These are phyloP conservation scores for Dusona sp. DNA, from an alignment of 2,888 invertebrate genomes.

Conservation along the genomic window DNA sequence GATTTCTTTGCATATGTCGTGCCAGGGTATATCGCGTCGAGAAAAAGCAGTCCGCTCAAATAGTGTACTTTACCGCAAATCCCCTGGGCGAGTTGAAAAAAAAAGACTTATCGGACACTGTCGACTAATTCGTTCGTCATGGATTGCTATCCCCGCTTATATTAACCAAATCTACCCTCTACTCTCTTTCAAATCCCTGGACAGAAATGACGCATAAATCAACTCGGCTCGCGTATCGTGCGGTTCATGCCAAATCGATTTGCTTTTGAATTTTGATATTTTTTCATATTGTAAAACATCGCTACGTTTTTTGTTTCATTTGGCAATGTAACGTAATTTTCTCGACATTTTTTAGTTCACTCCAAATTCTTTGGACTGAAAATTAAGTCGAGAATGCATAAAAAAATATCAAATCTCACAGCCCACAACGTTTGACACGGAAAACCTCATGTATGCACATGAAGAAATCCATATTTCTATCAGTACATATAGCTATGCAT, in stretches of 20 bases:
- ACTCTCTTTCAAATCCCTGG: constrained; percentile 49
- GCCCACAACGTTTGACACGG: not conserved
- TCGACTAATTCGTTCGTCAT: constrained; percentile 66
- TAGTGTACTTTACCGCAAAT: constrained; percentile 1
- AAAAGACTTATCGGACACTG: constrained; percentile 54
- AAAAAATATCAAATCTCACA: no score
- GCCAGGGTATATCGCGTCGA: constrained; percentile 18
- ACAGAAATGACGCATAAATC: constrained; percentile 32
- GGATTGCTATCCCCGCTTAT: constrained; percentile 54
- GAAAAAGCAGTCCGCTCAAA: constrained; percentile 2
- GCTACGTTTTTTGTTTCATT: not conserved
- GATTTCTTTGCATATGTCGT: constrained; percentile 56
- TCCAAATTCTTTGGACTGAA: not conserved
- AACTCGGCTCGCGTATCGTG: not conserved
- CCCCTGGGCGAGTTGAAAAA: not conserved
- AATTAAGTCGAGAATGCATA: not conserved
- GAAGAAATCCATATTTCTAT: not conserved
- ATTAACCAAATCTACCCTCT: constrained; percentile 46
- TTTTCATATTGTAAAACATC: not conserved
- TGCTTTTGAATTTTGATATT: not conserved
- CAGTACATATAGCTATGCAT: not conserved
- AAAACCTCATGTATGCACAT: not conserved
- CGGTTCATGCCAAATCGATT: not conserved
- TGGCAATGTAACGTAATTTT: not conserved
- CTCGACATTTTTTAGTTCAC: not conserved